phyloP scores from a whole-genome alignment of 2,797 vertebrate genomes.

The Enteromius mattozi region DNA sequence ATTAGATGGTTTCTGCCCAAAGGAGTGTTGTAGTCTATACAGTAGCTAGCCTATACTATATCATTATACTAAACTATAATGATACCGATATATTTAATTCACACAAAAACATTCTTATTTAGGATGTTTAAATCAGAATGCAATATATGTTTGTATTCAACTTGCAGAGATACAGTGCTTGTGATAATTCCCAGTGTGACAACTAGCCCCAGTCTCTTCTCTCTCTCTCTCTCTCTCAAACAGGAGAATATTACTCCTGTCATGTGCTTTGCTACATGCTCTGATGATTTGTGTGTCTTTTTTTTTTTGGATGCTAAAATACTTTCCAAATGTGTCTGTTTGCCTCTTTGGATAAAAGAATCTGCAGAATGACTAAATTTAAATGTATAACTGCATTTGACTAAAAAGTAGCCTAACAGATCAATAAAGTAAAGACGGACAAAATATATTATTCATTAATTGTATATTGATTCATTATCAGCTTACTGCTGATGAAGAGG shows the following conservation, averaged over 20 bases:
- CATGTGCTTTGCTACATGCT: no score
- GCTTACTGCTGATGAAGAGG: constrained; percentile 96
- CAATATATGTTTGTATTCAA: neutral
- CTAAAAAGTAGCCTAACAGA: neutral
- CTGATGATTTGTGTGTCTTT: no score
- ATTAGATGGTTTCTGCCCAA: neutral
- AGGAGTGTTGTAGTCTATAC: neutral
- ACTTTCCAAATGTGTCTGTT: no score
- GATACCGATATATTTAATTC: neutral
- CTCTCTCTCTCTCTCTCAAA: neutral
- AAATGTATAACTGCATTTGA: neutral
- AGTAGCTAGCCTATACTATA: neutral
- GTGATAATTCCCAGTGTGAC: neutral
- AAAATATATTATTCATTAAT: neutral
- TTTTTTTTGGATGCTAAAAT: no score
- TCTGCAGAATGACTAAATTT: no score
- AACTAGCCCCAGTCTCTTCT: neutral
- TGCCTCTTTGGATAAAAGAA: no score
- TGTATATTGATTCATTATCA: constrained; percentile 60
- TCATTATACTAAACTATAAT: neutral
- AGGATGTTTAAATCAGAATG: neutral
- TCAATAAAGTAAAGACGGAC: neutral
- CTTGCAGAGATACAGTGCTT: no score
- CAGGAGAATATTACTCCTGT: no score
- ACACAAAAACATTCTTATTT: neutral